These are phyloP conservation scores for Lochmaea crataegi DNA, from an alignment of 2,888 invertebrate genomes.

Conservation along the genomic window DNA sequence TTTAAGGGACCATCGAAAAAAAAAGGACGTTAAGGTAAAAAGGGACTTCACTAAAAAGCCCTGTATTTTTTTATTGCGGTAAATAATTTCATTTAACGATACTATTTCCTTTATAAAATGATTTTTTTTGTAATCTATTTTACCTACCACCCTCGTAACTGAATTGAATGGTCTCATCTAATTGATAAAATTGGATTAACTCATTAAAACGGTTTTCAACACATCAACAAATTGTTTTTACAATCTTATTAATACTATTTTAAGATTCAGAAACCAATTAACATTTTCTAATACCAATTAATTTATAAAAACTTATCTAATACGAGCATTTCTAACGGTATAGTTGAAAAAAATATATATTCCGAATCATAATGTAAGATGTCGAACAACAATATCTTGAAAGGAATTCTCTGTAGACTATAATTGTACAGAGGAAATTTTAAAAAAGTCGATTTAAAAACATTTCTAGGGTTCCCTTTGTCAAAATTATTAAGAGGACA, in stretches of 20 bases:
- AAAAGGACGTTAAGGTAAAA: too few species aligned
- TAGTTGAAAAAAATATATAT: background rate
- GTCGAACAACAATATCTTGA: background rate
- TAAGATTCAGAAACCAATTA: background rate
- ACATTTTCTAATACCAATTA: slow-evolving; percentile 1
- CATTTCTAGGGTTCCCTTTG: too few species aligned
- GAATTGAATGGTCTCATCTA: background rate
- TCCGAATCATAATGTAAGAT: background rate
- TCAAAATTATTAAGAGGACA: too few species aligned
- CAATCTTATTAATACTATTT: background rate
- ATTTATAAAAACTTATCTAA: background rate
- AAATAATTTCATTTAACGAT: too few species aligned
- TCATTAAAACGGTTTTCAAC: background rate
- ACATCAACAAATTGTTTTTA: background rate
- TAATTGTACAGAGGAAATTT: too few species aligned
- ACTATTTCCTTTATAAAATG: too few species aligned
- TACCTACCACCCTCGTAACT: background rate
- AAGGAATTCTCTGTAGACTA: too few species aligned
- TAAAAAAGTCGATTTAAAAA: background rate
- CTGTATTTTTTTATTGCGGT: too few species aligned
- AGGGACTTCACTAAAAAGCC: too few species aligned
- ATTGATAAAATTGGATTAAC: background rate
- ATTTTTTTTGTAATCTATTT: background rate
- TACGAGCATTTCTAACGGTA: background rate
- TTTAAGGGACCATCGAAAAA: too few species aligned